A percentile compares a stretch with the other conserved stretches of the same genome.
These are phyloP conservation scores for Sceliomorpha sp. DNA, from an alignment of 2,888 invertebrate genomes.

Conservation along the genomic window DNA sequence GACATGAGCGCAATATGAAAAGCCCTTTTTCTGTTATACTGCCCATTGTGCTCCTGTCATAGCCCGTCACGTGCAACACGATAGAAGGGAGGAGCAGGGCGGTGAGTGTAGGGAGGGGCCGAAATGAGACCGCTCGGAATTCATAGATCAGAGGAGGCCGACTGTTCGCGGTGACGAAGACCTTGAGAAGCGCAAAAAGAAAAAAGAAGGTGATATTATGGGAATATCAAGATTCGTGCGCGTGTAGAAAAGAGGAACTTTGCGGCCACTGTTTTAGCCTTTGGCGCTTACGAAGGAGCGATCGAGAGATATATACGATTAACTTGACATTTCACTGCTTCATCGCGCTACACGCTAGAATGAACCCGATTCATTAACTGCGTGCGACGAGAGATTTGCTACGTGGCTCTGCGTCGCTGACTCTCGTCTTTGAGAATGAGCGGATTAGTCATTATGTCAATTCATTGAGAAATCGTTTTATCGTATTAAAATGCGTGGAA, in stretches of 20 bases:
- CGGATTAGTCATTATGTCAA: too few relatives aligned
- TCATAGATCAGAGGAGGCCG: conserved; percentile 70
- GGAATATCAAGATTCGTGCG: conserved; percentile 23
- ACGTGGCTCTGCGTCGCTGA: too few relatives aligned
- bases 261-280: too few relatives aligned
- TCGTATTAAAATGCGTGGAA: too few relatives aligned
- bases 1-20: conserved; percentile 64
- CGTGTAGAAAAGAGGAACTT: too few relatives aligned
- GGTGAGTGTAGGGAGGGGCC: conserved; percentile 31
- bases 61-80: conserved; percentile 66
- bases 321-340: conserved; percentile 9
- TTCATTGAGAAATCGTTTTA: too few relatives aligned
- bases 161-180: conserved; percentile 27
- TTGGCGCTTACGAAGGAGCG: conserved; percentile 7
- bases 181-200: conserved; percentile 13
- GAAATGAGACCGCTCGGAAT: conserved; percentile 60
- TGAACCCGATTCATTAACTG: conserved; percentile 16
- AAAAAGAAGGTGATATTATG: conserved; percentile 21
- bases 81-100: conserved; percentile 54
- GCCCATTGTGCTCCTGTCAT: conserved; percentile 74
- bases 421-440: too few relatives aligned
- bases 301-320: conserved; percentile 11
- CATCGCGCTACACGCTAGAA: too few relatives aligned
- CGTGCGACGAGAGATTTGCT: conserved; percentile 5
- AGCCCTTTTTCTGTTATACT: conserved; percentile 69